Evolutionary conservation across 2,797 vertebrate species (phyloP).

Genomic region (Apogon talboti): DNA sequence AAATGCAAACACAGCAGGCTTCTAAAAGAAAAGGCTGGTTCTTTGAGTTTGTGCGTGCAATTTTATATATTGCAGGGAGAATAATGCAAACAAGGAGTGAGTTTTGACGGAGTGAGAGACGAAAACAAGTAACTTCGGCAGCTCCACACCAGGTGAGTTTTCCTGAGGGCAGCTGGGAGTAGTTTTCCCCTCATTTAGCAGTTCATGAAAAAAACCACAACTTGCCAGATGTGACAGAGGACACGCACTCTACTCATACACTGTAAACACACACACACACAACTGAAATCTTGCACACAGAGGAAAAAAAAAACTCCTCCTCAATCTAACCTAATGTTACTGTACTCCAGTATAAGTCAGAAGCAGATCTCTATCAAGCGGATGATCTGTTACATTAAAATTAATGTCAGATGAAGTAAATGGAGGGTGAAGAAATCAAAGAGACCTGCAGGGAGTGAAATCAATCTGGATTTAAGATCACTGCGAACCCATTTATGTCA

Average conservation of each 20-base stretch:
- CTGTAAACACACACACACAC: conserved; percentile 55
- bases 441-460: conserved; percentile 43
- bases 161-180: conserved; percentile 74
- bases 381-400: conserved; percentile 67
- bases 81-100: conserved; percentile 22
- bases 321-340: conserved; percentile 29
- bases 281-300: conserved; percentile 28
- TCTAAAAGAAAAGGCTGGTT: conserved; percentile 5
- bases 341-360: conserved; percentile 50
- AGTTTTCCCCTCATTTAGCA: conserved; percentile 78
- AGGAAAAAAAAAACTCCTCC: not conserved
- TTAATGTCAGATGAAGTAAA: conserved; percentile 69
- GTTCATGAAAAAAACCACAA: conserved; percentile 74
- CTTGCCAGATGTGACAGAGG: conserved; percentile 78
- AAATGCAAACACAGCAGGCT: conserved; percentile 17
- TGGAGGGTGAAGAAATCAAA: conserved; percentile 67
- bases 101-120: conserved; percentile 4
- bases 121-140: conserved; percentile 43
- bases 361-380: conserved; percentile 59
- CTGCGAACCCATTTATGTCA: conserved; percentile 45
- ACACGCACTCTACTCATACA: conserved; percentile 61
- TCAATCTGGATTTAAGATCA: conserved; percentile 61
- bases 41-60: not conserved
- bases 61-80: conserved; percentile 14
- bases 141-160: conserved; percentile 70